Base-by-base conservation (phyloP, 2,888 invertebrate genomes). In the Priocnemis perturbator region DNA sequence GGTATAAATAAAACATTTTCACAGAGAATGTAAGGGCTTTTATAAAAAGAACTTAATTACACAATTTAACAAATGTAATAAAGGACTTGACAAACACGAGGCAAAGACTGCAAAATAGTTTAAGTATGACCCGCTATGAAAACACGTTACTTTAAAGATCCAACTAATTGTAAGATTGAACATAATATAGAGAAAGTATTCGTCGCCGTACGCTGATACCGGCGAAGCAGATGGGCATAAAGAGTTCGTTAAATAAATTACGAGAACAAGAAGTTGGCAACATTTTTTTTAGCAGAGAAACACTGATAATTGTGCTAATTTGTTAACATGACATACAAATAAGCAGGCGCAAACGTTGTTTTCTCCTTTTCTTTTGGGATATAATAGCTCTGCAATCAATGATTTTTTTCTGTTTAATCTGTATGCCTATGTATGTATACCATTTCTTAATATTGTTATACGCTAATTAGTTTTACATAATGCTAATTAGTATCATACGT, bases 391-490 rank as follows among this genome's bases (percentile, higher is more conserved):
- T 85, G 85, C 79, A 74, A 81, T 83, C 77, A 79, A 76, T 82
- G 73, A 61, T 81, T 79, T 79, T 74, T 61, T 72, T 69, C 64
- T 65, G 30, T 65, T 65, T 64, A 37, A 67, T 64, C 77, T 76
- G 77, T 84, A 79, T 69, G 76, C 80, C 83, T 85, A 84, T 77
- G 69, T 85, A 82, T 83, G 82, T 85, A 85, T 83, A 83, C 71
- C 77, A 76, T 81, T 37, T 83, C 81, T 83, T 82, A 82, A 82
- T 83, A 77, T 82, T 79, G 76, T 84, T 82, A 78, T 78, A 83
- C 78, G 74, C 83, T 86, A 85, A 81, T 78, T 85, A 86, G 77
- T 83, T 81, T 86, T 80, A 83, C 79, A 79, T 85, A 83, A 83
- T 80, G 79, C 84, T 82, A 83, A 79, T 83, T 81, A 81, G 73